Conservation (phyloP, 2,797 vertebrate species). For the Carcharodon carcharias region DNA sequence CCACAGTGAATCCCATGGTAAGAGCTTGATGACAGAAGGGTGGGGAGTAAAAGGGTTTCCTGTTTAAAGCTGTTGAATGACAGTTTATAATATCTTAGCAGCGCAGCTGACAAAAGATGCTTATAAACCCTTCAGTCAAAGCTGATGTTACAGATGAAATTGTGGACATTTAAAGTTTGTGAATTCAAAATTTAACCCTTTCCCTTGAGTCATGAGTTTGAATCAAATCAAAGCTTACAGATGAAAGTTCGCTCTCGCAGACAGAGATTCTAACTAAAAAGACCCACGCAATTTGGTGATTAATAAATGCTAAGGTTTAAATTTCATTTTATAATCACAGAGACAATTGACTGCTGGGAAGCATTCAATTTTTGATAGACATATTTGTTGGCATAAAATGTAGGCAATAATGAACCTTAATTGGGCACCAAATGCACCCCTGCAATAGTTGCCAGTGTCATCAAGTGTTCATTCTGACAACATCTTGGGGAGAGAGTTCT, state of each 20-base stretch:
- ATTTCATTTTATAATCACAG: neutral
- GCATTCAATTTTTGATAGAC: constrained; percentile 10
- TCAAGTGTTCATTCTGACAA: neutral
- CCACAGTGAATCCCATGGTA: neutral
- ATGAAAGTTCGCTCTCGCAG: neutral
- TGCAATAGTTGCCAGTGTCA: neutral
- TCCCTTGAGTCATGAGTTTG: neutral
- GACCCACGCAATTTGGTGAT: neutral
- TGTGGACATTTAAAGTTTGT: neutral
- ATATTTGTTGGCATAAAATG: neutral
- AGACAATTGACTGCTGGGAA: neutral
- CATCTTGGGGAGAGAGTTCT: neutral
- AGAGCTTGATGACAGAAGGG: neutral
- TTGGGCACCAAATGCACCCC: neutral
- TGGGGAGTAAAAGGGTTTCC: neutral
- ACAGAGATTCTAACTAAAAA: neutral
- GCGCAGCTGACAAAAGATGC: neutral
- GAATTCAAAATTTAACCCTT: neutral
- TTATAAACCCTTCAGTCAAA: neutral
- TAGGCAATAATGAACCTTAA: neutral
- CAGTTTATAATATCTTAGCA: neutral
- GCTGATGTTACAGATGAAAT: neutral
- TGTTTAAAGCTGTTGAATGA: neutral
- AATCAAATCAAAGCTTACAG: neutral
- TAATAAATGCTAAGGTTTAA: neutral